Evolutionary conservation across 2,888 invertebrate species (phyloP).

Genomic region (Malthinus seriepunctatus): DNA sequence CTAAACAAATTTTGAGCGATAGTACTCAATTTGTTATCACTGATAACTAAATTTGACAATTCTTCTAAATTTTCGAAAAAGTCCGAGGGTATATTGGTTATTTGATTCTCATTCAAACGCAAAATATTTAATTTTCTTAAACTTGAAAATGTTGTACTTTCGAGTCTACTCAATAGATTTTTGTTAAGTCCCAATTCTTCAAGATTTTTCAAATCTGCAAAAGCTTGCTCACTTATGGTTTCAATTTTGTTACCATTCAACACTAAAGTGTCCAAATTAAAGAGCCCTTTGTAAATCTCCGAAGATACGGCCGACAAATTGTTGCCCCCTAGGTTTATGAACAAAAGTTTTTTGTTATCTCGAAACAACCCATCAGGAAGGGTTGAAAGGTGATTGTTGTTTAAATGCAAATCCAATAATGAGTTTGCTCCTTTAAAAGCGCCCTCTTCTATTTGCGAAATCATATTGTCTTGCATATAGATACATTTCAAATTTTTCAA

Average conservation of each 20-base stretch:
- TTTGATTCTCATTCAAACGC: background rate
- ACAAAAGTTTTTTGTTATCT: background rate
- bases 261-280: background rate
- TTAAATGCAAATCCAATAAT: background rate
- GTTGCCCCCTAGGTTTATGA: slow-evolving; percentile 1
- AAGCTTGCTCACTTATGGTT: background rate
- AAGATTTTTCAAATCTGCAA: slow-evolving; percentile 1
- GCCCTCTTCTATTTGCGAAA: background rate
- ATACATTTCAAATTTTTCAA: background rate
- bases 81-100: background rate
- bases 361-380: slow-evolving; percentile 3
- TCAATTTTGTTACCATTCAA: slow-evolving; percentile 8
- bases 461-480: background rate
- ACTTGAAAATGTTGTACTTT: slow-evolving; percentile 1
- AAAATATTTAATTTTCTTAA: background rate
- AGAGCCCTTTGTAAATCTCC: background rate
- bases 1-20: background rate
- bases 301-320: background rate
- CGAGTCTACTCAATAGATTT: slow-evolving; percentile 1
- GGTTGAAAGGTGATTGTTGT: background rate
- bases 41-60: slow-evolving; percentile 4
- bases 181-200: slow-evolving; percentile 1
- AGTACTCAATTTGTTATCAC: background rate
- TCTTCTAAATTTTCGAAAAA: slow-evolving; percentile 2
- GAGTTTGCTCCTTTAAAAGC: slow-evolving; percentile 1